Conservation (phyloP, 2,888 invertebrate genomes). For the Conomelus anceps region DNA sequence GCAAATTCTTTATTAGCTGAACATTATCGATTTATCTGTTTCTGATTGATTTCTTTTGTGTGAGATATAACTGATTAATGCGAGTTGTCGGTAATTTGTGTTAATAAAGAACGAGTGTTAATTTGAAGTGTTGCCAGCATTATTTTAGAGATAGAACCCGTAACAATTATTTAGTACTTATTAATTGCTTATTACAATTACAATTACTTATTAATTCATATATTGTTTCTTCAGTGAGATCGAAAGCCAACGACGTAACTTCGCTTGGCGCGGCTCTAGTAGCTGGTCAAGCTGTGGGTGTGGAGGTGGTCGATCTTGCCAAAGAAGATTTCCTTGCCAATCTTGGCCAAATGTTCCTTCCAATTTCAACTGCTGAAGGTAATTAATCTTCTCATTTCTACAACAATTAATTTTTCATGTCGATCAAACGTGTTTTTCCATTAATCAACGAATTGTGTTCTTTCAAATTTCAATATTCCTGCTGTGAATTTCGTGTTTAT, state of each 20-base stretch:
- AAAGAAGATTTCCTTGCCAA: constrained; percentile 30
- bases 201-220: not conserved
- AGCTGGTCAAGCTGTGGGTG: constrained; percentile 72
- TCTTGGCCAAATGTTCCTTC: constrained; percentile 67
- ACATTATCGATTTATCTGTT: too few relatives aligned
- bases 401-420: not conserved
- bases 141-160: too few relatives aligned
- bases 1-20: too few relatives aligned
- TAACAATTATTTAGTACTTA: not conserved
- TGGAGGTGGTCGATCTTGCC: constrained; percentile 60
- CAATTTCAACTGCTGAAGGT: constrained; percentile 74
- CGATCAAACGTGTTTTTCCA: not conserved
- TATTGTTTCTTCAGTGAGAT: constrained; percentile 49
- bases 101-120: too few relatives aligned
- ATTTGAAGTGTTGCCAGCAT: too few relatives aligned
- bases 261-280: constrained; percentile 90
- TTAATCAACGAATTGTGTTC: not conserved
- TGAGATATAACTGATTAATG: too few relatives aligned
- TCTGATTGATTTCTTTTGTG: too few relatives aligned
- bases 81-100: too few relatives aligned
- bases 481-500: too few relatives aligned
- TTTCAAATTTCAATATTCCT: too few relatives aligned
- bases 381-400: constrained; percentile 24
- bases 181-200: constrained; percentile 1
- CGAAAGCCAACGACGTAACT: constrained; percentile 61